A percentile compares a stretch with the other conserved stretches of the same genome.
phyloP scores from a whole-genome alignment of 2,113 vertebrate genomes.

The Bathybates hornii region DNA sequence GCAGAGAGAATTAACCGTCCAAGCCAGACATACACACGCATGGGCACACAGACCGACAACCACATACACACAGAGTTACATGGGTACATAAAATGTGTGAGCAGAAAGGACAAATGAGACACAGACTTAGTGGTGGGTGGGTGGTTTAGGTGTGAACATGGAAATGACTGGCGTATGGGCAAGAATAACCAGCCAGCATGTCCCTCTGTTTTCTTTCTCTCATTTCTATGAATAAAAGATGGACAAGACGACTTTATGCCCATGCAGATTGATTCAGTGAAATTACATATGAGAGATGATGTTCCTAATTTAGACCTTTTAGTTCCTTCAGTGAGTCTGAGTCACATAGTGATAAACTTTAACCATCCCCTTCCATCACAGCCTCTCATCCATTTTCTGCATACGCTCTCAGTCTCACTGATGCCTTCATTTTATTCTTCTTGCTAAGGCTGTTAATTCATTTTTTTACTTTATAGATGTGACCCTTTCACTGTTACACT shows the following conservation, averaged over 20 bases:
- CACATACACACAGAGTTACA: neutral
- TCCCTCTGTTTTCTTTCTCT: conserved; percentile 20
- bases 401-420: neutral
- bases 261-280: neutral
- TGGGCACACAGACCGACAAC: neutral
- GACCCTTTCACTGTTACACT: neutral
- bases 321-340: neutral
- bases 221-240: conserved; percentile 37
- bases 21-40: conserved; percentile 29
- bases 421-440: neutral
- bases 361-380: neutral
- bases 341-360: neutral
- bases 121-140: conserved; percentile 35
- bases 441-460: neutral
- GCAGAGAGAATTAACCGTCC: conserved; percentile 31
- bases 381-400: neutral
- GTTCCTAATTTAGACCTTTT: neutral
- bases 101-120: conserved; percentile 31
- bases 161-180: conserved; percentile 58
- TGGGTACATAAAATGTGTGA: conserved; percentile 7
- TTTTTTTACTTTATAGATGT: neutral
- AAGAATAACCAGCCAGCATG: conserved; percentile 35
- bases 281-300: neutral
- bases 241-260: neutral
- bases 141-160: conserved; percentile 57